Evolutionary conservation across 2,797 vertebrate genomes (phyloP), one percentile per base, ranked within the genome.

Genomic region (Bucorvus abyssinicus): DNA sequence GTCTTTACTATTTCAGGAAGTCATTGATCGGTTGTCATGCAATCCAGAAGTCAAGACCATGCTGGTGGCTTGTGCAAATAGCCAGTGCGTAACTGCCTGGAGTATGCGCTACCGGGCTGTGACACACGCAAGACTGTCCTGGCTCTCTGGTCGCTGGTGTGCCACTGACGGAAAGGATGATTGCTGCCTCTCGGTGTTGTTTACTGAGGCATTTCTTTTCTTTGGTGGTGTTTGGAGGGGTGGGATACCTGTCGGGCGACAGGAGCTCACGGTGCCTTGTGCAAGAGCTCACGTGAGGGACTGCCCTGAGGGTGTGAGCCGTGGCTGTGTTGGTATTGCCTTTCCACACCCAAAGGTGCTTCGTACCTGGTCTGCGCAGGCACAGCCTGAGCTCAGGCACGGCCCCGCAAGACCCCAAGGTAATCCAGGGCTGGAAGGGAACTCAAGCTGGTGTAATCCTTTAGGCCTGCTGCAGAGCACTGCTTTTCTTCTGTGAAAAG

Each of bases 361-460:
- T 52, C 2, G 0, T 47, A 12, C 10, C 27, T 0, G 1, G 8
- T 29, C 49, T 57, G n/a, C 1, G 3, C 29, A 9, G 19, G 38
- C 30, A 20, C 49, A 21, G 26, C 38, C 5, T 1, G 18, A 22
- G 49, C 63, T 69, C 26, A 7, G 81, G 8, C 29, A 15, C 7
- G 22, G 49, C 11, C 32, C 16, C 16, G 3, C n/a, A 4, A 13
- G 38, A 44, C 49, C 40, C 63, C 16, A 0, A 6, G 29, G 14
- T 45, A 14, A 8, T 16, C 21, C 56, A 49, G 71, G 55, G 26
- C 60, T 68, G 45, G 34, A 52, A 36, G 2, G 3, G 17, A 49
- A 11, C 40, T 77, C 27, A 32, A 3, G 4, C 23, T 1, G 1
- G 27, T 59, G 50, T 38, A 47, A 24, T 30, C 15, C 34, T 56